Conservation (phyloP, 2,797 vertebrate genomes). For the Schizopygopsis malacanthus region DNA sequence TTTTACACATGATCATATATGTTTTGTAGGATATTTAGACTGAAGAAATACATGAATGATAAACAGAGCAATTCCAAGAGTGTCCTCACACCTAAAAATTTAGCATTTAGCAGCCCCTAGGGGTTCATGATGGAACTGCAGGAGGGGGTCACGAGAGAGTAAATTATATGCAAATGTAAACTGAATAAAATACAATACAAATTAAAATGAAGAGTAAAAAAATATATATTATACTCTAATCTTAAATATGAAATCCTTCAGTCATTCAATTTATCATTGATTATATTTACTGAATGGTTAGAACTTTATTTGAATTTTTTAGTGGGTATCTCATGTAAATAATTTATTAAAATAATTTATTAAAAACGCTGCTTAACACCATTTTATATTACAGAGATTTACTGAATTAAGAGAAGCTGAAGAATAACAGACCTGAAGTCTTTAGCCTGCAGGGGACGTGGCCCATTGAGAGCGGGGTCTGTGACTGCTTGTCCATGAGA, state of each 20-base stretch:
- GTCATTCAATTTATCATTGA: background rate
- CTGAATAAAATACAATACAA: background rate
- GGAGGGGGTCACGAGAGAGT: background rate
- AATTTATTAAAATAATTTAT: background rate
- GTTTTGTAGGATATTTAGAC: conserved; percentile 1
- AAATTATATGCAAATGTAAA: background rate
- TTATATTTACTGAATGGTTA: background rate
- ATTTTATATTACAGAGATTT: background rate
- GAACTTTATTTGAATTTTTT: background rate
- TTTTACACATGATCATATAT: background rate
- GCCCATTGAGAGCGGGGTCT: conserved; percentile 86
- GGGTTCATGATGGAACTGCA: background rate
- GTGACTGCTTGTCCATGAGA: conserved; percentile 76
- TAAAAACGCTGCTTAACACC: background rate
- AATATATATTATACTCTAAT: background rate
- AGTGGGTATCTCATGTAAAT: background rate
- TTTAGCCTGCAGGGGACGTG: conserved; percentile 84
- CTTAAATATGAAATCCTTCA: background rate
- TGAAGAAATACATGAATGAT: background rate
- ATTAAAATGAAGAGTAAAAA: too few species aligned
- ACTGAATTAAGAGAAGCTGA: background rate
- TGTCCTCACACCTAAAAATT: background rate
- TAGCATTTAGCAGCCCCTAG: background rate
- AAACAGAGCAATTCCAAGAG: background rate
- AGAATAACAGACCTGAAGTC: conserved; percentile 81